A percentile compares a stretch with the other conserved stretches of the same genome.
These are phyloP conservation scores for Gobionotothen gibberifrons DNA, from an alignment of 2,797 vertebrate genomes.

Conservation along the genomic window DNA sequence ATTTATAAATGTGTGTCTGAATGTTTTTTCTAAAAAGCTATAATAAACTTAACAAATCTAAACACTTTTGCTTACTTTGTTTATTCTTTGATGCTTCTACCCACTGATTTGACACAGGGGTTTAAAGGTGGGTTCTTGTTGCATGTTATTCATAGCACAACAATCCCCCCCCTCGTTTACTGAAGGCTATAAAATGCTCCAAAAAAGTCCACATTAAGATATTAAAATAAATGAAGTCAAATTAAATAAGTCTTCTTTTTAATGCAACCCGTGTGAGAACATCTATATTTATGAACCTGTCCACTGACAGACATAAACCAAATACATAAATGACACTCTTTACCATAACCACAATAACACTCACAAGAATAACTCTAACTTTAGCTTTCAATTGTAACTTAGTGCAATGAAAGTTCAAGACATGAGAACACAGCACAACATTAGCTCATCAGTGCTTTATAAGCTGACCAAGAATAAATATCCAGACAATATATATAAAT, in stretches of 20 bases:
- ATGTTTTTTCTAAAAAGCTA: slow-evolving; percentile 32
- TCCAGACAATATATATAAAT: neutral
- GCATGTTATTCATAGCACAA: neutral
- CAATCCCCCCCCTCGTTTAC: neutral
- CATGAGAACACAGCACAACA: neutral
- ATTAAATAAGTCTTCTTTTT: neutral
- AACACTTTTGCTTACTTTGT: neutral
- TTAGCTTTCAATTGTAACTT: neutral
- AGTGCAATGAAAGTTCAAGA: slow-evolving; percentile 19
- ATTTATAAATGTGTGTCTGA: slow-evolving; percentile 56
- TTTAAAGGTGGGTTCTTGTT: neutral
- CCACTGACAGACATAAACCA: neutral
- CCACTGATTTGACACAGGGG: neutral
- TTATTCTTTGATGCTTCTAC: slow-evolving; percentile 5
- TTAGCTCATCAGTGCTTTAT: slow-evolving; percentile 6
- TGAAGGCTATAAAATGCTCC: neutral
- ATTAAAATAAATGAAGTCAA: neutral
- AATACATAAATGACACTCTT: neutral
- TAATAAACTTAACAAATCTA: slow-evolving; percentile 67
- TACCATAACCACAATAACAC: neutral
- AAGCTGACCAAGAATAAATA: slow-evolving; percentile 12
- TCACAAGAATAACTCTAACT: neutral
- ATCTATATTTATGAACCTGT: neutral
- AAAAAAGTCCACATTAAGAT: neutral
- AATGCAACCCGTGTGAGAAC: neutral